phyloP scores from a whole-genome alignment of 2,888 invertebrate species.

The Meteorus cinctellus region DNA sequence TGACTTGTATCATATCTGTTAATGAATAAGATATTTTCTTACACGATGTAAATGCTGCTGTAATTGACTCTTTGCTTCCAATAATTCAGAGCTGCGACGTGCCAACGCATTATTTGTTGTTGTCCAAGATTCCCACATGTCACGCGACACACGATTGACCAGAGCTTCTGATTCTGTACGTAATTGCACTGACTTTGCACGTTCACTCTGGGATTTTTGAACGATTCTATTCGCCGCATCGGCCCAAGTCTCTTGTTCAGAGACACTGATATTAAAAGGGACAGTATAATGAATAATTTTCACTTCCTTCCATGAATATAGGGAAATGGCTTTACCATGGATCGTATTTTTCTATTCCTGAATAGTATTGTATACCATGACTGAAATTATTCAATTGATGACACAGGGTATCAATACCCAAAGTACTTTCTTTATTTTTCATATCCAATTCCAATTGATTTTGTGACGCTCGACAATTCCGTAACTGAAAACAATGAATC shows the following conservation, averaged over 20 bases:
- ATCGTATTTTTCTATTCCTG: conserved; percentile 91
- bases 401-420: conserved; percentile 89
- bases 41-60: conserved; percentile 87
- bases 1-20: background rate
- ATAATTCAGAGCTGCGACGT: conserved; percentile 82
- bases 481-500: conserved; percentile 73
- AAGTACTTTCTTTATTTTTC: conserved; percentile 89
- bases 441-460: conserved; percentile 93
- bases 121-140: conserved; percentile 93
- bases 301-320: conserved; percentile 9
- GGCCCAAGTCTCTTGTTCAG: conserved; percentile 88
- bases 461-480: conserved; percentile 86
- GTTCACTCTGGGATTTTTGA: conserved; percentile 86
- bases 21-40: conserved; percentile 42
- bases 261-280: conserved; percentile 76
- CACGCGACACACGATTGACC: conserved; percentile 85
- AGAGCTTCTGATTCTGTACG: conserved; percentile 86
- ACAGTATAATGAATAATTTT: conserved; percentile 17
- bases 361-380: conserved; percentile 88
- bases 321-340: conserved; percentile 76
- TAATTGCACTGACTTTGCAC: conserved; percentile 86
- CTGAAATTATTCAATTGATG: conserved; percentile 88
- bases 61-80: conserved; percentile 89
- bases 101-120: conserved; percentile 87
- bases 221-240: conserved; percentile 85